A percentile compares a stretch with the other conserved stretches of the same genome.
Evolutionary conservation across 1,140 invertebrate species (phyloP).

Genomic region (Aphelenchoides besseyi): DNA sequence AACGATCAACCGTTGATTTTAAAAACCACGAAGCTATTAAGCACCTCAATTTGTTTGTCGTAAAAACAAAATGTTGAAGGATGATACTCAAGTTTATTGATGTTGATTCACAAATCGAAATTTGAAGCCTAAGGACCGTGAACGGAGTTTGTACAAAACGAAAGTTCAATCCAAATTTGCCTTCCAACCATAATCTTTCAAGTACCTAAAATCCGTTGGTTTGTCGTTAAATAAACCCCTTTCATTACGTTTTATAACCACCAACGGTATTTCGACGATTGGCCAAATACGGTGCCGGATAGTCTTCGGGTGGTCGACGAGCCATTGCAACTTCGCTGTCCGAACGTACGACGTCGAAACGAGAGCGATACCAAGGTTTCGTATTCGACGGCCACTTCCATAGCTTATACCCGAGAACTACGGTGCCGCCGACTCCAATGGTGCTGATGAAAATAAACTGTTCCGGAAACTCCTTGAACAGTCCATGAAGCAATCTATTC

Average conservation of each 20-base stretch:
- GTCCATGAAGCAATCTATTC: neutral
- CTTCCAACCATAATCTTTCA: conserved; percentile 13
- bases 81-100: neutral
- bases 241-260: too few species aligned
- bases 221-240: too few species aligned
- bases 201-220: neutral
- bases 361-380: neutral
- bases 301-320: neutral
- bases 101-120: neutral
- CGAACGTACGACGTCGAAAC: neutral
- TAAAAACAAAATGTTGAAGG: neutral
- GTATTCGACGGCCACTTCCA: neutral
- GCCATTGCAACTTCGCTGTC: neutral
- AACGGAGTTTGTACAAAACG: neutral
- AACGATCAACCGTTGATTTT: conserved; percentile 1
- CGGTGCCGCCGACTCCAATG: neutral
- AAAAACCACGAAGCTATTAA: too few species aligned
- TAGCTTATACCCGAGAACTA: neutral
- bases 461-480: neutral
- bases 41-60: too few species aligned
- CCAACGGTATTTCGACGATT: neutral
- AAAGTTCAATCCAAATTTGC: neutral
- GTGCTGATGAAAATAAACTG: neutral
- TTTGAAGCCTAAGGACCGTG: neutral
- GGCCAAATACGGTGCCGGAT: neutral